Percentiles rank a stretch among this genome's conserved stretches.
These are phyloP conservation scores for Ginglymostoma cirratum DNA, from an alignment of 2,113 vertebrate genomes.

Conservation along the genomic window DNA sequence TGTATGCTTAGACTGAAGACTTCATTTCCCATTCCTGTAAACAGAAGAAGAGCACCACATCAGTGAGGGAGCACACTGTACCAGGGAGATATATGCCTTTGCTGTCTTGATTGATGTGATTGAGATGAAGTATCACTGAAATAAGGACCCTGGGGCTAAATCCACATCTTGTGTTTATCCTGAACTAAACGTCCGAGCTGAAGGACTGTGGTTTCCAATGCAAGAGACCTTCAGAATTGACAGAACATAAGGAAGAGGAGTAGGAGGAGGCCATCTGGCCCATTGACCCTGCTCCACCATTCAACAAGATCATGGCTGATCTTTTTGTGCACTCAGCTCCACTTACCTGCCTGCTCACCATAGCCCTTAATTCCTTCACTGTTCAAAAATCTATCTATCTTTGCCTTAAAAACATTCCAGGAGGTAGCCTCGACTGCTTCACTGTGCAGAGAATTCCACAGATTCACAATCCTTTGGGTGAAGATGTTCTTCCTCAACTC, in stretches of 20 bases:
- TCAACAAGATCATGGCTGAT: no score
- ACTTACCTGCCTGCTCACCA: no score
- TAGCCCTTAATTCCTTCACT: no score
- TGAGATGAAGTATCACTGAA: background rate
- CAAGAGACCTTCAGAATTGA: background rate
- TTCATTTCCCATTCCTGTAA: constrained; percentile 70
- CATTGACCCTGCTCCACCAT: no score
- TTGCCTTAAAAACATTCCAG: no score
- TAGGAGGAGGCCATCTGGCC: no score
- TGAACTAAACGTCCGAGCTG: background rate
- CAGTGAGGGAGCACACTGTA: background rate
- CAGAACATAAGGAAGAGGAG: background rate
- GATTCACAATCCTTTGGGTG: no score
- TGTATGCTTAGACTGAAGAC: constrained; percentile 51
- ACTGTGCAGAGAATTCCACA: no score
- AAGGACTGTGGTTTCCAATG: background rate
- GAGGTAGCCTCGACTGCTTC: no score
- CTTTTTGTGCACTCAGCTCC: no score
- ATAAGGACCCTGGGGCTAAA: background rate
- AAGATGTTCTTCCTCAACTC: no score
- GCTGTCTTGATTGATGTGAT: background rate
- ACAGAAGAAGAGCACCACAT: background rate
- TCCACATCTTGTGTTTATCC: background rate
- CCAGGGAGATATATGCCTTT: background rate
- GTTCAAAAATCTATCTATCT: no score